Base-by-base conservation (phyloP, 2,888 invertebrate genomes). In the Esperia sulphurella region DNA sequence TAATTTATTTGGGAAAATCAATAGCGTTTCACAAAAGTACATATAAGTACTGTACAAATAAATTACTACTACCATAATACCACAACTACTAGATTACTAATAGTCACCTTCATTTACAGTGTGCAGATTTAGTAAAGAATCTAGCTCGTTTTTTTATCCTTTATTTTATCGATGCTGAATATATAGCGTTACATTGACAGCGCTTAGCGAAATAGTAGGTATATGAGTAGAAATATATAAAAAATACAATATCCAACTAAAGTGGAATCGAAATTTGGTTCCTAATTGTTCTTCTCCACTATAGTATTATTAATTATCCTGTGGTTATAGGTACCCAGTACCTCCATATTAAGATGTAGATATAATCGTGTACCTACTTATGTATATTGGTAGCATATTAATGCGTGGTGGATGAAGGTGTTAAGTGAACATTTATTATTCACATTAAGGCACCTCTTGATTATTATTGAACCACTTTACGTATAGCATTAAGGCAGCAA, bases 381-480 rank as follows among this genome's bases (percentile, higher is more conserved):
- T 40, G 21, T 21, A 5, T 29, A 10, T 14, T 14, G 41, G 14
- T 10, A 14, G 14, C 14, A 31, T n/a, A n/a, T 31, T 31, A 33
- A 10, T 41, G 28, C 8, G 21, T 44, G 13, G 37, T 29, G 30
- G 45, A 8, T 39, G 7, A 30, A 35, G 35, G 43, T 35, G 45
- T 38, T 28, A 29, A 39, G 31, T 45, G 14, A 29, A 29, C 45
- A 45, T 45, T 45, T 30, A 45, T 45, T 38, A 47, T 47, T 47
- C 43, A 48, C 33, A 41, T 44, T 48, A 48, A 40, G 43, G 14
- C 29, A 39, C 43, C 28, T 43, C 29, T 13, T 33, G 13, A 33
- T 31, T 33, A 40, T 28, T 40, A 44, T 43, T 31, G 33, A 8
- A 10, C 35, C 39, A 30, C 48, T 35, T 35, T 30, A 39, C 43